Evolutionary conservation across 53 echinoderm and acorn worm species (phyloP).

Genomic region (Temnopleurus reevesii): DNA sequence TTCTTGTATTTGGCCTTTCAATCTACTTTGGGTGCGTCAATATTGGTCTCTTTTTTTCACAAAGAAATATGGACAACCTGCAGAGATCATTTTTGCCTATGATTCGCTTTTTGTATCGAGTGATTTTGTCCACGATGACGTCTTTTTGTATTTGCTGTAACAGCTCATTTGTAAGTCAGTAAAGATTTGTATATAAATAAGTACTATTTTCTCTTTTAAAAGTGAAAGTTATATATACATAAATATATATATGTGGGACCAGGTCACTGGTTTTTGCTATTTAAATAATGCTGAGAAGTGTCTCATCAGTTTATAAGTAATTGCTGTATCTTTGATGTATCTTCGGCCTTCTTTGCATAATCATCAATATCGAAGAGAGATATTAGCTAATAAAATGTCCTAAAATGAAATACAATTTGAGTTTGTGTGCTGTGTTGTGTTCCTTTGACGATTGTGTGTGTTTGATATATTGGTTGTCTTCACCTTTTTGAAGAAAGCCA

Average conservation of each 20-base stretch:
- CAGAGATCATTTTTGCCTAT: no score
- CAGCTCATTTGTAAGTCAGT: slow-evolving; percentile 53
- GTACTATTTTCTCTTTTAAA: slow-evolving; percentile 63
- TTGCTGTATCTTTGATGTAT: slow-evolving; percentile 22
- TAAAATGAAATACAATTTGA: background rate
- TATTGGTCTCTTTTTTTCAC: no score
- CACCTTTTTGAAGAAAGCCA: no score
- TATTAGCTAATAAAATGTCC: slow-evolving; percentile 53
- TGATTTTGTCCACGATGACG: slow-evolving; percentile 1
- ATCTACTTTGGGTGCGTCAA: no score
- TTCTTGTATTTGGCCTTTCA: background rate
- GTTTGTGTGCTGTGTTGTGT: background rate
- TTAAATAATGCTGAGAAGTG: slow-evolving; percentile 47
- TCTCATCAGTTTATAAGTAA: slow-evolving; percentile 25
- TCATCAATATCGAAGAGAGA: slow-evolving; percentile 43
- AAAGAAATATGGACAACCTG: no score
- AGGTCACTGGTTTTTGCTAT: slow-evolving; percentile 48
- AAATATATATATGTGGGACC: slow-evolving; percentile 56
- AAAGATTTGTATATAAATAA: slow-evolving; percentile 53
- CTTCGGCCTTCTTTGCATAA: slow-evolving; percentile 47
- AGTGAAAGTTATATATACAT: no score
- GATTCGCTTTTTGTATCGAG: background rate
- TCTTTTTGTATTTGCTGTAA: slow-evolving; percentile 54
- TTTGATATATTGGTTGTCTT: no score
- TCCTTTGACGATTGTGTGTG: background rate